phyloP scores from a whole-genome alignment of 2,888 invertebrate genomes.

The Cataglyphis altisquamis region DNA sequence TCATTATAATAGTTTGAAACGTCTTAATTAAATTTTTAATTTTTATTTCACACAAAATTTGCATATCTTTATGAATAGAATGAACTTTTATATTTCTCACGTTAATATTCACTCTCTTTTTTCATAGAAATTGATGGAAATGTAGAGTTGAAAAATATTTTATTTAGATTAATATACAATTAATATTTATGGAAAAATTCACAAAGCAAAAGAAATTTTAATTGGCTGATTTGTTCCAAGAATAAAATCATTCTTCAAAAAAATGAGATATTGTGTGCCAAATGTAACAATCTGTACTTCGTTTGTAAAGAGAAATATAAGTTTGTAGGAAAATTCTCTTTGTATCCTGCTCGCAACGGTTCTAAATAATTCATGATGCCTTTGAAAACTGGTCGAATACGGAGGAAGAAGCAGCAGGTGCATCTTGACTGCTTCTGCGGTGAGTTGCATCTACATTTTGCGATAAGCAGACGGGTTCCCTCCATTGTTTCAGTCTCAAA shows the following conservation, averaged over 20 bases:
- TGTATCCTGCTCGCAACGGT: conserved; percentile 47
- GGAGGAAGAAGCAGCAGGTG: conserved; percentile 62
- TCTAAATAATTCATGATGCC: conserved; percentile 76
- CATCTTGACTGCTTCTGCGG: conserved; percentile 39
- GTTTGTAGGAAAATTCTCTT: conserved; percentile 19
- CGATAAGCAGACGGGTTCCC: conserved; percentile 41
- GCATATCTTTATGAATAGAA: background rate
- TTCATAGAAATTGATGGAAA: background rate
- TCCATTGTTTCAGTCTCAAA: conserved; percentile 45
- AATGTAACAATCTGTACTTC: conserved; percentile 12
- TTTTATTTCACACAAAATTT: background rate
- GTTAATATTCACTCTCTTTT: background rate
- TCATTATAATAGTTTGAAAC: background rate
- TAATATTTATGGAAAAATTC: background rate
- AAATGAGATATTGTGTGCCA: background rate
- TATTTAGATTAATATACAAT: background rate
- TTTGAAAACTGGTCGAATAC: conserved; percentile 37
- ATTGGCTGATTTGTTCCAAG: background rate
- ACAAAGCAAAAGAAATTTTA: background rate
- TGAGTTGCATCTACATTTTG: conserved; percentile 39
- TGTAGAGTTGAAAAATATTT: background rate
- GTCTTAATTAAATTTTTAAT: conserved; percentile 2
- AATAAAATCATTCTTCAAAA: background rate
- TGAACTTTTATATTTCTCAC: background rate
- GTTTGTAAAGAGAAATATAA: conserved; percentile 14